A percentile compares a stretch with the other conserved stretches of the same genome.
Evolutionary conservation across 2,888 invertebrate genomes (phyloP).

Genomic region (Aethes cnicana): DNA sequence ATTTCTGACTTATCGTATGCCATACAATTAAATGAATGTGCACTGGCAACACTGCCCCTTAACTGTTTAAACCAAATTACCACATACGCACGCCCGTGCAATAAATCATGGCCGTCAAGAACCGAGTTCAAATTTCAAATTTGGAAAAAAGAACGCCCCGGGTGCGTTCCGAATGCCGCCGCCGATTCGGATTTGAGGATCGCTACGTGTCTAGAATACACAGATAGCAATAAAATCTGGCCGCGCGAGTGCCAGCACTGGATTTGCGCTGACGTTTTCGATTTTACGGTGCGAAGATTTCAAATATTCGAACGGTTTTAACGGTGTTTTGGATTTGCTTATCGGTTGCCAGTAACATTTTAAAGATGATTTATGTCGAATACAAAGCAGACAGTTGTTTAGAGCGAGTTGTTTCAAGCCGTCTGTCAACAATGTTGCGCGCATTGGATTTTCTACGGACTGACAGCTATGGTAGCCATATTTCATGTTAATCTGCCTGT

Average conservation of each 20-base stretch:
- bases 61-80: constrained; percentile 35
- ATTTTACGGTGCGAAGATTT: constrained; percentile 25
- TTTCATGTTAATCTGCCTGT: too few relatives aligned
- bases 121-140: constrained; percentile 39
- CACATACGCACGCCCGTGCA: constrained; percentile 33
- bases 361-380: too few relatives aligned
- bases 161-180: constrained; percentile 47
- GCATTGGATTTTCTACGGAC: too few relatives aligned
- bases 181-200: constrained; percentile 43
- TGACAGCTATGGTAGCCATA: too few relatives aligned
- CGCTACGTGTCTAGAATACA: constrained; percentile 48
- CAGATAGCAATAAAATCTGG: constrained; percentile 37
- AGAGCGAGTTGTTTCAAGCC: too few relatives aligned
- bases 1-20: too few relatives aligned
- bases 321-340: constrained; percentile 19
- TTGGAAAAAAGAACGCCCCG: constrained; percentile 42
- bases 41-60: constrained; percentile 23
- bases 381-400: too few relatives aligned
- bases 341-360: too few relatives aligned
- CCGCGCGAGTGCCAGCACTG: constrained; percentile 21
- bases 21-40: too few relatives aligned
- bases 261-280: constrained; percentile 30
- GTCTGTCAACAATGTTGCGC: too few relatives aligned
- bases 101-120: constrained; percentile 31
- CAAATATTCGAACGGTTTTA: constrained; percentile 28